phyloP scores from a whole-genome alignment of 37 sponge, comb jelly and placozoan species.

The Spongilla lacustris region DNA sequence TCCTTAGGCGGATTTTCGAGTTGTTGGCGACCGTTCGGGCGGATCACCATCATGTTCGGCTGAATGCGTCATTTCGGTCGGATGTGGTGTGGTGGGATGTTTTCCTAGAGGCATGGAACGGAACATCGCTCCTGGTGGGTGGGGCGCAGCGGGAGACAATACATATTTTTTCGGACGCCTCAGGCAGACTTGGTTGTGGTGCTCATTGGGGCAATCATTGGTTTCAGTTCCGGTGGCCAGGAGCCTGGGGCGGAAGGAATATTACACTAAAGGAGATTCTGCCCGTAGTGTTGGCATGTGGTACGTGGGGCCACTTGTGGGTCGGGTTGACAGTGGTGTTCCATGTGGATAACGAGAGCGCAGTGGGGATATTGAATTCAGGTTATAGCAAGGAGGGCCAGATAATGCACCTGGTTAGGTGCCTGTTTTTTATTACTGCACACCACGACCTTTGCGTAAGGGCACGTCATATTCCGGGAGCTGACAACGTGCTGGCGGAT shows the following conservation, averaged over 20 bases:
- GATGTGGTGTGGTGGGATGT: constrained; percentile 10
- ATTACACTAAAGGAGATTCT: constrained; percentile 12
- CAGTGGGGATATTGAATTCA: constrained; percentile 20
- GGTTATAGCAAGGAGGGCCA: constrained; percentile 5
- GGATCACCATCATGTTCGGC: background rate
- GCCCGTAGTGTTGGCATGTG: constrained; percentile 3
- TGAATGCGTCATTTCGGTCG: background rate
- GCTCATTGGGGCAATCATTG: background rate
- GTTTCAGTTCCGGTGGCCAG: constrained; percentile 7
- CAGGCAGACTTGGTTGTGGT: constrained; percentile 7
- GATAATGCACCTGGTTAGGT: constrained; percentile 45
- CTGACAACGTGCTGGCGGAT: constrained; percentile 13
- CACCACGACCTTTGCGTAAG: background rate
- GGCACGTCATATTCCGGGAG: constrained; percentile 9
- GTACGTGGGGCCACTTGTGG: constrained; percentile 30
- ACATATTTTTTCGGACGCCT: background rate
- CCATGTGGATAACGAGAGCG: constrained; percentile 22
- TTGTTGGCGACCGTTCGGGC: background rate
- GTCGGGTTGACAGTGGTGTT: background rate
- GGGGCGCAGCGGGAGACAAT: background rate
- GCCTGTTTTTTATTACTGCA: background rate
- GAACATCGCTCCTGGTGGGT: background rate
- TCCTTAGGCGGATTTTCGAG: constrained; percentile 7
- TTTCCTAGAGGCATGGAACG: constrained; percentile 7
- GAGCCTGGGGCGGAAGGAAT: background rate